These are phyloP conservation scores for Dryobotodes eremita DNA, from an alignment of 2,888 invertebrate species.

Conservation along the genomic window DNA sequence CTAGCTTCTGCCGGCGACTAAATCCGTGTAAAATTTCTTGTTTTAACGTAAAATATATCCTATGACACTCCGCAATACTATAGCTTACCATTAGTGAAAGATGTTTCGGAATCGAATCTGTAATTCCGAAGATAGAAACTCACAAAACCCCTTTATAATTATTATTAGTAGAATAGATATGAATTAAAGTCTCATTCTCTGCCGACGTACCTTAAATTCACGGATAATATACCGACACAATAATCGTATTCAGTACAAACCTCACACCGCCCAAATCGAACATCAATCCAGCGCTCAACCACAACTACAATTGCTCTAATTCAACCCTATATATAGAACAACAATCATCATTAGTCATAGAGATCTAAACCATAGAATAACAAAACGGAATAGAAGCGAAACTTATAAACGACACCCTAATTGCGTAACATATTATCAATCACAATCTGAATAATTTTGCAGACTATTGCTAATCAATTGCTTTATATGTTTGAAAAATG, in stretches of 20 bases:
- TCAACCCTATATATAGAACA: slow-evolving; percentile 45
- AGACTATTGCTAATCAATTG: no score
- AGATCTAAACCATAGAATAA: slow-evolving; percentile 47
- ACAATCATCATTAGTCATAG: slow-evolving; percentile 72
- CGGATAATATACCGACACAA: slow-evolving; percentile 9
- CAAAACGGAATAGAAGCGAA: slow-evolving; percentile 5
- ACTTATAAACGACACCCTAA: no score
- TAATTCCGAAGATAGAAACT: background rate
- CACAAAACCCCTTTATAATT: background rate
- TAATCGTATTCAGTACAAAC: slow-evolving; percentile 21
- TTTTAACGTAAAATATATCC: background rate
- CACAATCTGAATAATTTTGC: no score
- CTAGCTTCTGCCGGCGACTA: background rate
- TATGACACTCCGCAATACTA: no score
- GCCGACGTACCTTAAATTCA: background rate
- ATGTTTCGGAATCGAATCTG: no score
- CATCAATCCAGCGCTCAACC: slow-evolving; percentile 52
- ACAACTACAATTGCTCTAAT: slow-evolving; percentile 50
- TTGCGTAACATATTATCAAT: no score
- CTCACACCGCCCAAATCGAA: slow-evolving; percentile 46
- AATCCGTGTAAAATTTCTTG: background rate
- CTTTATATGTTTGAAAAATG: no score
- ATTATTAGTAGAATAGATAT: background rate
- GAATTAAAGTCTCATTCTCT: background rate
- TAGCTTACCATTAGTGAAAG: no score